Evolutionary conservation across 1,140 invertebrate species (phyloP).

Genomic region (Drosophila prosaltans): DNA sequence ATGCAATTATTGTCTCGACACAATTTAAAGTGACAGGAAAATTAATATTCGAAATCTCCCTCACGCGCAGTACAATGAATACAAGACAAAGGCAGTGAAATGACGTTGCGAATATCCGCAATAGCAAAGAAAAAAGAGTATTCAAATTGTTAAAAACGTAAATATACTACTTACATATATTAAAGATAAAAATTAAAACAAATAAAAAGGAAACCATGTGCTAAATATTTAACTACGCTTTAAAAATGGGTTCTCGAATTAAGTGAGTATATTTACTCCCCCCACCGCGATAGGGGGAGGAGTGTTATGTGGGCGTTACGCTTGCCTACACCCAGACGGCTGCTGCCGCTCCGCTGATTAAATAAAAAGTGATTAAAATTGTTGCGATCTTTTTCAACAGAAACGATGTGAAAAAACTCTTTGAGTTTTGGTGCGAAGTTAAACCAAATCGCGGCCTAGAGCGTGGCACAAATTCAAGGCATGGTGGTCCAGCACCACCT

Average conservation of each 20-base stretch:
- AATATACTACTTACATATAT: not conserved
- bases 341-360: not conserved
- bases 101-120: constrained; percentile 35
- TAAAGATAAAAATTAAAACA: constrained; percentile 40
- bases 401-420: constrained; percentile 91
- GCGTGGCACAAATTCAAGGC: constrained; percentile 49
- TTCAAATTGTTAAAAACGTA: constrained; percentile 50
- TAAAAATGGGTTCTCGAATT: constrained; percentile 77
- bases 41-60: constrained; percentile 46
- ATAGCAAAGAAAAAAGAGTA: constrained; percentile 37
- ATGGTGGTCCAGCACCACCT: constrained; percentile 70
- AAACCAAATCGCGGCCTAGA: constrained; percentile 85
- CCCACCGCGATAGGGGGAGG: constrained; percentile 16
- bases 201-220: constrained; percentile 66
- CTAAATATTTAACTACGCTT: constrained; percentile 40
- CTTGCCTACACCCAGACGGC: constrained; percentile 45
- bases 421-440: constrained; percentile 93
- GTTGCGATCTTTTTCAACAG: constrained; percentile 83
- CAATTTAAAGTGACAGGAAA: constrained; percentile 35
- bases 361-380: constrained; percentile 25
- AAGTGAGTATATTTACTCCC: constrained; percentile 68
- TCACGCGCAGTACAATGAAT: not conserved
- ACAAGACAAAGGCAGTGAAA: constrained; percentile 9
- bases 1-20: constrained; percentile 50
- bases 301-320: constrained; percentile 67